phyloP scores from a whole-genome alignment of 2,888 invertebrate genomes.

The Lasioglossum oenotherae region DNA sequence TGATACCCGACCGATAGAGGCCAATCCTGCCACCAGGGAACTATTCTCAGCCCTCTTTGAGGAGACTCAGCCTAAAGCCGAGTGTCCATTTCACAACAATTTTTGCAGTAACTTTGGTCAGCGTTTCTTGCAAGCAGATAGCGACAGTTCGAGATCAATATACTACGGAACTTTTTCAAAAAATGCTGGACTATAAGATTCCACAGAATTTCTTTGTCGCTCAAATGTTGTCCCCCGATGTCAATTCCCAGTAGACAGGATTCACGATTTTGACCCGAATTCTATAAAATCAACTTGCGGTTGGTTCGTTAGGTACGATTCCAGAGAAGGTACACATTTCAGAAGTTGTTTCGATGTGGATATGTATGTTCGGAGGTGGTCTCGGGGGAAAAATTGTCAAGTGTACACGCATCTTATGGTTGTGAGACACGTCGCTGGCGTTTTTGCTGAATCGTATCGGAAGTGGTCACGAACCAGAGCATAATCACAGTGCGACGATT shows the following conservation, averaged over 20 bases:
- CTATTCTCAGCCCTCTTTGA: background rate
- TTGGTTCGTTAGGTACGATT: background rate
- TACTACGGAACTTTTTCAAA: too few species aligned
- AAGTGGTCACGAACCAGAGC: background rate
- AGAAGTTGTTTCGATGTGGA: background rate
- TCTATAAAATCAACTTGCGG: too few species aligned
- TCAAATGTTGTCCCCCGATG: too few species aligned
- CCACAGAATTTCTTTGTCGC: too few species aligned
- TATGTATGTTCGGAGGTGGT: background rate
- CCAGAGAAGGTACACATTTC: background rate
- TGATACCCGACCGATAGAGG: background rate
- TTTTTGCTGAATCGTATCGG: background rate
- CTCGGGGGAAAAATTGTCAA: background rate
- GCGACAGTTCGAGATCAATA: background rate
- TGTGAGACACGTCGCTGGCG: background rate
- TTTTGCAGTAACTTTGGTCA: background rate
- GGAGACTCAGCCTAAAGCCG: background rate
- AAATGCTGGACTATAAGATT: too few species aligned
- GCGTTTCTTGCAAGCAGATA: background rate
- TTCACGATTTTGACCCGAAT: too few species aligned
- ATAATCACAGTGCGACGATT: constrained; percentile 1
- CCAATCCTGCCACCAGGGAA: background rate
- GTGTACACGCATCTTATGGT: background rate
- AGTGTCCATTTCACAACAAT: background rate
- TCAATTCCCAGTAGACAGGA: too few species aligned